Evolutionary conservation across 1,140 invertebrate genomes (phyloP).

Genomic region (Atta colombica): DNA sequence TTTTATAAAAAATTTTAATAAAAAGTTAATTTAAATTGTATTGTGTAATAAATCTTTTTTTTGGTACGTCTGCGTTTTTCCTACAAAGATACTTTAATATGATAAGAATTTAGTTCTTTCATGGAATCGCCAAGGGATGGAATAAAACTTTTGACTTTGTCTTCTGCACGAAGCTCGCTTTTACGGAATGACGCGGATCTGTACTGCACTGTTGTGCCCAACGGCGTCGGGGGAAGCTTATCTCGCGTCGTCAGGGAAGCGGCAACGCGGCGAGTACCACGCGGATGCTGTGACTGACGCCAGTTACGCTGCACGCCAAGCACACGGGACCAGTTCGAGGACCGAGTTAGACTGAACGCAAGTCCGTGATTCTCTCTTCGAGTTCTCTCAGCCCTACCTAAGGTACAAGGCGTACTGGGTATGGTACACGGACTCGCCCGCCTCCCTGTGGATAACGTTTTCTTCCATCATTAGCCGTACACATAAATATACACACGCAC

Average conservation of each 20-base stretch:
- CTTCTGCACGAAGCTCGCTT: background rate
- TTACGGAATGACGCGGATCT: background rate
- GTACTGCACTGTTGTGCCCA: background rate
- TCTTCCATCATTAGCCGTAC: conserved; percentile 74
- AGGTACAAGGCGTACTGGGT: conserved; percentile 69
- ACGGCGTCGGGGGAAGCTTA: background rate
- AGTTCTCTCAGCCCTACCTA: conserved; percentile 81
- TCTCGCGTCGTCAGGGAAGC: conserved; percentile 26
- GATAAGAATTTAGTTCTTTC: no score
- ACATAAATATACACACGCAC: background rate
- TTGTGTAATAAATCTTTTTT: no score
- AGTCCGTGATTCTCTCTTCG: conserved; percentile 71
- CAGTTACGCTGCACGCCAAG: conserved; percentile 61
- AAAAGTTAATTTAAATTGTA: no score
- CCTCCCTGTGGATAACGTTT: conserved; percentile 78
- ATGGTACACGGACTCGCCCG: conserved; percentile 65
- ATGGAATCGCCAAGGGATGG: background rate
- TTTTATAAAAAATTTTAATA: no score
- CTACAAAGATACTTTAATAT: no score
- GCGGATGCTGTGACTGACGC: conserved; percentile 56
- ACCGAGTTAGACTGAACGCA: conserved; percentile 82
- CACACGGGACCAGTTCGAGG: conserved; percentile 75
- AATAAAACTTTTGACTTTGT: background rate
- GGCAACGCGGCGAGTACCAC: conserved; percentile 23
- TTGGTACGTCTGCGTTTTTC: no score